Evolutionary conservation across 1,140 invertebrate species (phyloP).

Genomic region (Aphidius gifuensis): DNA sequence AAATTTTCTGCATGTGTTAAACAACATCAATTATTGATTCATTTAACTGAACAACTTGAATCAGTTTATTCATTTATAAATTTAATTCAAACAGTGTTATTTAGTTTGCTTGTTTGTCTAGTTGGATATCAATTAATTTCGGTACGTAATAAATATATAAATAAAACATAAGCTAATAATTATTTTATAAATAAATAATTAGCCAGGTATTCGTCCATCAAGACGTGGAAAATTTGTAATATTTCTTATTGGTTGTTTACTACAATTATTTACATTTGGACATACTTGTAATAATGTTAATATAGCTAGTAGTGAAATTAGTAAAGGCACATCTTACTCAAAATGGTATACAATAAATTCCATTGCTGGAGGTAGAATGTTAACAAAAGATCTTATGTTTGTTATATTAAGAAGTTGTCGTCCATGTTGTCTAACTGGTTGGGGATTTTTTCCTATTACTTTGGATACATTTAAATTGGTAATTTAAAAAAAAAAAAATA

Average conservation of each 20-base stretch:
- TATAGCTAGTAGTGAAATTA: not conserved
- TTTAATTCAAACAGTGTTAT: conserved; percentile 13
- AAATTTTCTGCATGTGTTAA: not conserved
- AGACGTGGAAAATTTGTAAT: conserved; percentile 4
- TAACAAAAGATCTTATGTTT: conserved; percentile 8
- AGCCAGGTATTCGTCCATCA: not conserved
- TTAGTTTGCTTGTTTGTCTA: conserved; percentile 18
- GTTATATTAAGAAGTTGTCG: conserved; percentile 13
- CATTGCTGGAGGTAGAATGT: not conserved
- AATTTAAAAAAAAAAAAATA: not conserved
- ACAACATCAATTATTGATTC: conserved; percentile 5
- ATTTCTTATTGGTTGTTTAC: not conserved
- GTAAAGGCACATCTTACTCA: conserved; percentile 9
- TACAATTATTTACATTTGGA: conserved; percentile 20
- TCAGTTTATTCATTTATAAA: conserved; percentile 13
- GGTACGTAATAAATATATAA: conserved; percentile 5
- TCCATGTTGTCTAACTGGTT: conserved; percentile 18
- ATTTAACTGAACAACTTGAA: conserved; percentile 9
- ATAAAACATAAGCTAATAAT: not conserved
- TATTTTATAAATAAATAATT: not conserved
- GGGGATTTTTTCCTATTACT: conserved; percentile 20
- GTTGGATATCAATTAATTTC: conserved; percentile 11
- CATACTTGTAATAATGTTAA: conserved; percentile 16
- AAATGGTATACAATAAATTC: conserved; percentile 15
- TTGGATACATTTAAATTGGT: conserved; percentile 18